phyloP scores from a whole-genome alignment of 2,888 invertebrate species.

The Suillia variegata region DNA sequence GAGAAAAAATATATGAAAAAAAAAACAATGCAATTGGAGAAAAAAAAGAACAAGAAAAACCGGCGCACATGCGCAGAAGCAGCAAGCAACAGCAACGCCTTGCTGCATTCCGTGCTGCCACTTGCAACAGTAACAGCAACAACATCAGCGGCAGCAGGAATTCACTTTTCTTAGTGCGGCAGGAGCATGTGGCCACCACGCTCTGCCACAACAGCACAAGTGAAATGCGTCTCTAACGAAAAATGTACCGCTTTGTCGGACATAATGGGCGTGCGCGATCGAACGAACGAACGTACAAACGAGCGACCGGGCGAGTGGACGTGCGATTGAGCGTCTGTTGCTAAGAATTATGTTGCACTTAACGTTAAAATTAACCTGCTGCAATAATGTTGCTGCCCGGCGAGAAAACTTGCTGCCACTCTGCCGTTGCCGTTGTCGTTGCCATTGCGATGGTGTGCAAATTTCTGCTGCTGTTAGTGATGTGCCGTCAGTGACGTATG shows the following conservation, averaged over 20 bases:
- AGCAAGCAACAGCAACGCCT: too few relatives aligned
- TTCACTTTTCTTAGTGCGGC: background rate
- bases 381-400: background rate
- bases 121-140: too few relatives aligned
- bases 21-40: too few relatives aligned
- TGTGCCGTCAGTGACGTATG: too few relatives aligned
- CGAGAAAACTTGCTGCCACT: background rate
- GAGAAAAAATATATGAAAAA: background rate
- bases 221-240: conserved; percentile 15
- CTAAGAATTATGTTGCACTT: background rate
- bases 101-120: background rate
- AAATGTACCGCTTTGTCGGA: conserved; percentile 22
- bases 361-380: background rate
- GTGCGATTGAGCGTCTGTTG: background rate
- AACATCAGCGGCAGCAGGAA: too few relatives aligned
- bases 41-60: background rate
- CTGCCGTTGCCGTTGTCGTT: too few relatives aligned
- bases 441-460: background rate
- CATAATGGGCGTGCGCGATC: conserved; percentile 16
- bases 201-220: conserved; percentile 6
- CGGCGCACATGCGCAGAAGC: background rate
- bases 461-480: background rate
- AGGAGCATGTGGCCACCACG: background rate
- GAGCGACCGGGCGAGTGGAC: too few relatives aligned
- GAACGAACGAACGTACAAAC: too few relatives aligned